Conservation (phyloP, 2,113 vertebrate genomes). For the Thamnophis sirtalis region DNA sequence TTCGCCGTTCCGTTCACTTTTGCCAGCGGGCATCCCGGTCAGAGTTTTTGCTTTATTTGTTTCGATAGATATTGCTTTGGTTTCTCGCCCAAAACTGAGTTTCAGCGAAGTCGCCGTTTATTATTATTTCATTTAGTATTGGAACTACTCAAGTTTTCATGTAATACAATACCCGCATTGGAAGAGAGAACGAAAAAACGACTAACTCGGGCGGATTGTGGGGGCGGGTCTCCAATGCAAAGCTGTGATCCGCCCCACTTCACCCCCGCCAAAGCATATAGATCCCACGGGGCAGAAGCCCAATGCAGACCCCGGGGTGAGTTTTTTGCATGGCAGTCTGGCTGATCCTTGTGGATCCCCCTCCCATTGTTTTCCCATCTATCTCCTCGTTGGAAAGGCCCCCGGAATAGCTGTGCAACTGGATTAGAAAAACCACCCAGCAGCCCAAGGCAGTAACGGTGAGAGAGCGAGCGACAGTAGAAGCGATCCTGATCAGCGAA, state of each 20-base stretch:
- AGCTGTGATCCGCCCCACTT: background rate
- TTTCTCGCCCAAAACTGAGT: background rate
- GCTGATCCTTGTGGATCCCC: background rate
- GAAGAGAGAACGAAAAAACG: background rate
- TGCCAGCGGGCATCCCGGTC: too few relatives aligned
- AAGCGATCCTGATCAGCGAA: background rate
- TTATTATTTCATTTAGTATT: background rate
- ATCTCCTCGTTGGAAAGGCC: background rate
- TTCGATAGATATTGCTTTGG: background rate
- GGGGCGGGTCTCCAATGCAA: background rate
- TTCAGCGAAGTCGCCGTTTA: background rate
- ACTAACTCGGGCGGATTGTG: background rate
- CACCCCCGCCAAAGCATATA: background rate
- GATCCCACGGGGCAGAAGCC: background rate
- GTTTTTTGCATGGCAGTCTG: background rate
- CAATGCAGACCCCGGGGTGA: background rate
- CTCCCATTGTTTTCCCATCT: background rate
- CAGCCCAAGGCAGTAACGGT: background rate
- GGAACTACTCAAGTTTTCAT: background rate
- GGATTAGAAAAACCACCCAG: background rate
- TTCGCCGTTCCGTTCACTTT: background rate
- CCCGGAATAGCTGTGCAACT: background rate
- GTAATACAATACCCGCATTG: background rate
- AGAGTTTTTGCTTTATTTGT: background rate
- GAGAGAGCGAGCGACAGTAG: background rate